phyloP scores from a whole-genome alignment of 2,888 invertebrate species.

The Dynastes hyllus region DNA sequence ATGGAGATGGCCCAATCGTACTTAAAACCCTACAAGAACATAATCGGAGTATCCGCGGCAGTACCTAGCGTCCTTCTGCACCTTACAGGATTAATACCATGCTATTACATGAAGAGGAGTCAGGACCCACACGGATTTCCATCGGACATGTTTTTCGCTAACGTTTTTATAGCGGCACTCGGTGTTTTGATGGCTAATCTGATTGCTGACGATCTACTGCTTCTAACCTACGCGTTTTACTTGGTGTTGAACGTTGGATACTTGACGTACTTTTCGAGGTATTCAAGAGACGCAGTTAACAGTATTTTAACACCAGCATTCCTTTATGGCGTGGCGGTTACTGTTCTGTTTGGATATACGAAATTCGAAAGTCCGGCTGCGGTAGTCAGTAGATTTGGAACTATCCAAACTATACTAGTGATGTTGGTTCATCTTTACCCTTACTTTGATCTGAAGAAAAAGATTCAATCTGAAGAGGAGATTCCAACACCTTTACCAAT shows the following conservation, averaged over 20 bases:
- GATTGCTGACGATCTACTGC: conserved; percentile 11
- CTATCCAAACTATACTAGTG: conserved; percentile 35
- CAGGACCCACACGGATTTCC: conserved; percentile 21
- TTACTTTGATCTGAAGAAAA: conserved; percentile 29
- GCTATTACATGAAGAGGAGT: conserved; percentile 29
- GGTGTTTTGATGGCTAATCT: conserved; percentile 28
- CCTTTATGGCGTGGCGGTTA: conserved; percentile 3
- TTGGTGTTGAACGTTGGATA: background rate
- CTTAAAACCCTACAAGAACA: conserved; percentile 5
- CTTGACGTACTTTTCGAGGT: background rate
- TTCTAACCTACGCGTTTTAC: conserved; percentile 9
- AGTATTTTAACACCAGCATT: conserved; percentile 5
- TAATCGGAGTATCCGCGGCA: conserved; percentile 27
- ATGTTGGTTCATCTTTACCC: conserved; percentile 35
- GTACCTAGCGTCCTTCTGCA: conserved; percentile 24
- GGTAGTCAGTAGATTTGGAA: conserved; percentile 24
- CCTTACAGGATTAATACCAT: conserved; percentile 33
- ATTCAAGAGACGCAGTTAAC: background rate
- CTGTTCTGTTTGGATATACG: conserved; percentile 1
- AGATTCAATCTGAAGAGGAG: conserved; percentile 33
- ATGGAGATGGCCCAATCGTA: conserved; percentile 14
- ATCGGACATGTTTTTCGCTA: conserved; percentile 40
- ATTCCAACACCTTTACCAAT: conserved; percentile 31
- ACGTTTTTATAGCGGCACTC: conserved; percentile 28
- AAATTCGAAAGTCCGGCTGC: conserved; percentile 1